Conservation (phyloP, 1,140 invertebrate species). For the Camponotus vicinus region DNA sequence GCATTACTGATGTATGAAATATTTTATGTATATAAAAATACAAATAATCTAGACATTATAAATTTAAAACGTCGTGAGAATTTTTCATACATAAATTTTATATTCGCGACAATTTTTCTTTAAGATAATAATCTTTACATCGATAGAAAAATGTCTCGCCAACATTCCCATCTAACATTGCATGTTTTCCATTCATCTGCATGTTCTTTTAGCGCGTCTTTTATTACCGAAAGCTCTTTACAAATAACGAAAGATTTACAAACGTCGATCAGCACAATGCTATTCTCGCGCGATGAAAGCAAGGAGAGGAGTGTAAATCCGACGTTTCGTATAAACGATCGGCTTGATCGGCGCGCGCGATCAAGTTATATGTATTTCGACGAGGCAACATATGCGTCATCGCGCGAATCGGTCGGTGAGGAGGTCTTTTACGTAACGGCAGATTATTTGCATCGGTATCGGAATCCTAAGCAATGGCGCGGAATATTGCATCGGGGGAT, state of each 20-base stretch:
- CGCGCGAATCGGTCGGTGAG: background rate
- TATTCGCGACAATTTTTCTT: background rate
- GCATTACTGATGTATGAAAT: too few species aligned
- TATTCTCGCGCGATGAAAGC: background rate
- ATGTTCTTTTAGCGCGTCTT: background rate
- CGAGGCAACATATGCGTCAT: background rate
- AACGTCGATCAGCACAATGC: background rate
- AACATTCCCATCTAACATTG: background rate
- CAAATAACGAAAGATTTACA: background rate
- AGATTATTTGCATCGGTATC: constrained; percentile 47
- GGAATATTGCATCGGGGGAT: constrained; percentile 29
- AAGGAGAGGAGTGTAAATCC: background rate
- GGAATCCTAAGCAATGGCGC: background rate
- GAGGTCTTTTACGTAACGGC: constrained; percentile 33
- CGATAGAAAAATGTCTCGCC: background rate
- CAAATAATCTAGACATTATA: background rate
- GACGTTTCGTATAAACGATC: background rate
- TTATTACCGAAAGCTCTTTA: constrained; percentile 23
- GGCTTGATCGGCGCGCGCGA: background rate
- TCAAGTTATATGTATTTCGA: background rate
- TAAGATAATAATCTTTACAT: background rate
- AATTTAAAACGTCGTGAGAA: background rate
- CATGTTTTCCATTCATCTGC: background rate
- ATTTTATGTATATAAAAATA: background rate
- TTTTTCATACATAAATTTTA: background rate